phyloP scores from a whole-genome alignment of 2,888 invertebrate genomes.

The Hypercompe scribonia region DNA sequence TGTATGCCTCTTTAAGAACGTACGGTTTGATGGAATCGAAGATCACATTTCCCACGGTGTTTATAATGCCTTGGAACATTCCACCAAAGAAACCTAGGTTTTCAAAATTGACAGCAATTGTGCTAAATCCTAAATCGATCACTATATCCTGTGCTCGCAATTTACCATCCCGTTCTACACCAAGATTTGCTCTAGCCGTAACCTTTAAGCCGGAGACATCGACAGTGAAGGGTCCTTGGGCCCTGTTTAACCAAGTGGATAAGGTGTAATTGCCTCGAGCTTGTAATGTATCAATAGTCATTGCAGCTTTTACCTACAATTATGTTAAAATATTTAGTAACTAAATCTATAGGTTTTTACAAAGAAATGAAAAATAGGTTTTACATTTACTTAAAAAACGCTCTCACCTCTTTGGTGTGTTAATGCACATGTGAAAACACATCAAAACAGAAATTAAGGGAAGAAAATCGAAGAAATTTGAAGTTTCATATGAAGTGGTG shows the following conservation, averaged over 20 bases:
- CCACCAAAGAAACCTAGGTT: constrained; percentile 92
- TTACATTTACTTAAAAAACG: too few relatives aligned
- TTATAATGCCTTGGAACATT: constrained; percentile 90
- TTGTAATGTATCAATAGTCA: constrained; percentile 90
- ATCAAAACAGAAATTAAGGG: too few relatives aligned
- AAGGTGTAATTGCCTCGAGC: constrained; percentile 93
- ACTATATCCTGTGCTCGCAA: constrained; percentile 92
- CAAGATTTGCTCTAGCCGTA: constrained; percentile 89
- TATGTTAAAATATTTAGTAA: too few relatives aligned
- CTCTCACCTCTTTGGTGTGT: too few relatives aligned
- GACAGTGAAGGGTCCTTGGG: constrained; percentile 92
- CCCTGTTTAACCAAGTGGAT: constrained; percentile 89
- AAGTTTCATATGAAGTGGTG: not conserved
- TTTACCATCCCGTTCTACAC: constrained; percentile 91
- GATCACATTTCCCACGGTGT: constrained; percentile 92
- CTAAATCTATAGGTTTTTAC: too few relatives aligned
- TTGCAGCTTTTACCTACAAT: constrained; percentile 89
- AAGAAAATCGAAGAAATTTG: not conserved
- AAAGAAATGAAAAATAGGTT: too few relatives aligned
- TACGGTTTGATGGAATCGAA: constrained; percentile 96
- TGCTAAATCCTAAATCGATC: constrained; percentile 92
- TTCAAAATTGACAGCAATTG: constrained; percentile 93
- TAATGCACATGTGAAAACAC: too few relatives aligned
- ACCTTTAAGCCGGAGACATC: constrained; percentile 90
- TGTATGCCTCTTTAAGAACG: constrained; percentile 92